Conservation (phyloP, 2,113 vertebrate genomes). For the Pluvianellus socialis region DNA sequence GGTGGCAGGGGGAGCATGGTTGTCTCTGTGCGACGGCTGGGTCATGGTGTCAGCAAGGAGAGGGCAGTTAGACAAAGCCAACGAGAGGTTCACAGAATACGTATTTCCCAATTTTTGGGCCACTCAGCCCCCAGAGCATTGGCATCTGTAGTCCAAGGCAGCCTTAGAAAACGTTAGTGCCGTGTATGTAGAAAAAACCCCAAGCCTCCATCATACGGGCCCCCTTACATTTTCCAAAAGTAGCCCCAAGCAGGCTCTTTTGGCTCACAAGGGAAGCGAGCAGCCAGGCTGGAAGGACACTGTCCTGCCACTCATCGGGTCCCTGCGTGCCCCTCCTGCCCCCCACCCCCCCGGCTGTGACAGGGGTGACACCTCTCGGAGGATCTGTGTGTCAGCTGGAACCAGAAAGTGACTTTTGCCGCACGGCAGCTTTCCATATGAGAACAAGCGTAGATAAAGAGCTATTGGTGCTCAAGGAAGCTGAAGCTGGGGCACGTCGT, state of each 20-base stretch:
- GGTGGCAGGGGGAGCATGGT: neutral
- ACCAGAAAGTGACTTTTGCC: neutral
- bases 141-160: neutral
- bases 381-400: neutral
- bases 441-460: neutral
- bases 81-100: neutral
- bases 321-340: neutral
- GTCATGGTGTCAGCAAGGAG: neutral
- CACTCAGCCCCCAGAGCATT: neutral
- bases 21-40: neutral
- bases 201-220: neutral
- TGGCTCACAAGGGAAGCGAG: neutral
- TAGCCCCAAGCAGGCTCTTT: neutral
- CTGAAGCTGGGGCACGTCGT: neutral
- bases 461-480: neutral
- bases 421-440: fast-evolving
- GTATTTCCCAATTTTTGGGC: neutral
- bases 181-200: fast-evolving
- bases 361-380: neutral
- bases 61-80: neutral
- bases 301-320: neutral
- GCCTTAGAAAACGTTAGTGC: neutral
- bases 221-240: neutral
- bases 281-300: neutral
- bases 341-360: neutral